Evolutionary conservation across 2,797 vertebrate genomes (phyloP).

Genomic region (Eupleurogrammus muticus): DNA sequence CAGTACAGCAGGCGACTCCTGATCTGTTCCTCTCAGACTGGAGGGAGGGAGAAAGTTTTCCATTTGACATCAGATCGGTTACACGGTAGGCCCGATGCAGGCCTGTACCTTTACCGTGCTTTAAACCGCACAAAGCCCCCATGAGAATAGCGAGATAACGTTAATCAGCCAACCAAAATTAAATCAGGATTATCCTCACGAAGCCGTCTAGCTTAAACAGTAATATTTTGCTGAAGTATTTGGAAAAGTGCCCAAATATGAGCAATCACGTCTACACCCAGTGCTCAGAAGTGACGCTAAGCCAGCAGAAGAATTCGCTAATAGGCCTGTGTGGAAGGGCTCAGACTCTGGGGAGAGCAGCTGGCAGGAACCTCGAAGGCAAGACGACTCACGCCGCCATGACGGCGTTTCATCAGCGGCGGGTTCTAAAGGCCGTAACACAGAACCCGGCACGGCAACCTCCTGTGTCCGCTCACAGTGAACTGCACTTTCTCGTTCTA

Average conservation of each 20-base stretch:
- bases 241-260: slow-evolving; percentile 75
- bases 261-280: slow-evolving; percentile 67
- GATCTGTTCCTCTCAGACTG: slow-evolving; percentile 18
- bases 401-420: slow-evolving; percentile 75
- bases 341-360: slow-evolving; percentile 61
- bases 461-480: too few species aligned
- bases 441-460: too few species aligned
- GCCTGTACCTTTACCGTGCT: slow-evolving; percentile 52
- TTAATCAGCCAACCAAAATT: slow-evolving; percentile 76
- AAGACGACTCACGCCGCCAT: slow-evolving; percentile 70
- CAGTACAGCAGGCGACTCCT: slow-evolving; percentile 40
- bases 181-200: slow-evolving; percentile 78
- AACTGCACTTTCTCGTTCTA: too few species aligned
- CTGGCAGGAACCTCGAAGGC: slow-evolving; percentile 71
- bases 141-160: slow-evolving; percentile 69
- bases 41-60: slow-evolving; percentile 28
- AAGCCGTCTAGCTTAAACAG: slow-evolving; percentile 50
- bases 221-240: slow-evolving; percentile 69
- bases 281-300: slow-evolving; percentile 78
- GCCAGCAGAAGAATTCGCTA: slow-evolving; percentile 77
- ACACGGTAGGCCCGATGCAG: slow-evolving; percentile 49
- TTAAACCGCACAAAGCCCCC: slow-evolving; percentile 64
- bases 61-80: slow-evolving; percentile 70
- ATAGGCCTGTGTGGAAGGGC: slow-evolving; percentile 73
- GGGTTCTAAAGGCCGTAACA: slow-evolving; percentile 34